A percentile compares a stretch with the other conserved stretches of the same genome.
Conservation (phyloP, 2,888 invertebrate genomes). For the Abrostola tripartita region DNA sequence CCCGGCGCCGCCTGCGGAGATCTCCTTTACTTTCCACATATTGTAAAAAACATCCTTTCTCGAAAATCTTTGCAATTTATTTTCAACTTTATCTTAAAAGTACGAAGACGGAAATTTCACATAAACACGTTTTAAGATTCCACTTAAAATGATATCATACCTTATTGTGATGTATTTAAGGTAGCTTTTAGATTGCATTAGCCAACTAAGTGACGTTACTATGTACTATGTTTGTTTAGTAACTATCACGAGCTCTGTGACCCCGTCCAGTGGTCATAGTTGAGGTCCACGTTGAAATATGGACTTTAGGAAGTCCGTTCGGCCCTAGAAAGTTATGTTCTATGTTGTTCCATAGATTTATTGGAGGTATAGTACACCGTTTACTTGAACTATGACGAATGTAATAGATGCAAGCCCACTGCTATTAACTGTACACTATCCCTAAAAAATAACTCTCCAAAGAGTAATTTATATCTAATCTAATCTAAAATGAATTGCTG, state of each 20-base stretch:
- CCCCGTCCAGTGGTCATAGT: slow-evolving; percentile 72
- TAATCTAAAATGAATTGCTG: too few relatives aligned
- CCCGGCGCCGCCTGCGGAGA: slow-evolving; percentile 74
- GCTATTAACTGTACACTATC: too few relatives aligned
- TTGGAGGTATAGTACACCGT: neutral
- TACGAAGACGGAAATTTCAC: slow-evolving; percentile 21
- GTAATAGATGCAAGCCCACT: too few relatives aligned
- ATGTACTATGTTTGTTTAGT: slow-evolving; percentile 58
- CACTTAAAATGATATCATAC: slow-evolving; percentile 5
- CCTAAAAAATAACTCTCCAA: too few relatives aligned
- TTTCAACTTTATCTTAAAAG: slow-evolving; percentile 2
- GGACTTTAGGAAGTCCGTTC: slow-evolving; percentile 60
- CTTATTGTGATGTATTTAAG: fast-evolving
- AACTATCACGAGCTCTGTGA: slow-evolving; percentile 70
- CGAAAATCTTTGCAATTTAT: neutral
- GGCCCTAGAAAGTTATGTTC: slow-evolving; percentile 36
- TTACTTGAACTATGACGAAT: too few relatives aligned
- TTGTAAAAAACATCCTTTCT: slow-evolving; percentile 48
- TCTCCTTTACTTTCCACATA: slow-evolving; percentile 59
- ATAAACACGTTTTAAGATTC: fast-evolving
- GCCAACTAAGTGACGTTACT: slow-evolving; percentile 20
- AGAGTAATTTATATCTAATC: too few relatives aligned
- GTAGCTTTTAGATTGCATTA: slow-evolving; percentile 1
- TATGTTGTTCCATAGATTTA: slow-evolving; percentile 38
- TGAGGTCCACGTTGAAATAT: slow-evolving; percentile 69